These are phyloP conservation scores for Cardinalis cardinalis DNA, from an alignment of 2,113 vertebrate species.

Conservation along the genomic window DNA sequence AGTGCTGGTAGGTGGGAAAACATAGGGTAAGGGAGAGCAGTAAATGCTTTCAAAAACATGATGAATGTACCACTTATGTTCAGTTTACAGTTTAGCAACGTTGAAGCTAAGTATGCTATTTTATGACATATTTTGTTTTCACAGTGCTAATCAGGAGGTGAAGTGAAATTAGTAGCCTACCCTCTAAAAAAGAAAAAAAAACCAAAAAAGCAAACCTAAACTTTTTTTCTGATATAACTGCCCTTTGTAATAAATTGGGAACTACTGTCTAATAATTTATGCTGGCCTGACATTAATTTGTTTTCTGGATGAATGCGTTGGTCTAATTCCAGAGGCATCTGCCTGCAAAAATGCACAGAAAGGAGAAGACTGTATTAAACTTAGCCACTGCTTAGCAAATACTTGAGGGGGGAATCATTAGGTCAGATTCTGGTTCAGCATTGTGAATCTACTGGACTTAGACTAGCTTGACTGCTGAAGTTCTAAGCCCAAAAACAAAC, in stretches of 20 bases:
- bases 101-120: neutral
- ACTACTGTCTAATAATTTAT: neutral
- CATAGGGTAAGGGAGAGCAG: neutral
- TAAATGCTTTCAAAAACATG: neutral
- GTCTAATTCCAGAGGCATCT: conserved; percentile 14
- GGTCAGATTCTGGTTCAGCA: neutral
- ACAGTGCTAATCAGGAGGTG: neutral
- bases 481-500: neutral
- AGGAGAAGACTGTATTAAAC: neutral
- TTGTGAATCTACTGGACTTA: neutral
- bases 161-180: neutral
- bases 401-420: neutral
- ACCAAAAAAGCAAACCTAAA: neutral
- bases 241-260: neutral
- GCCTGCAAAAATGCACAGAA: neutral
- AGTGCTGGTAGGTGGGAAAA: neutral
- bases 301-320: neutral
- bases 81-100: neutral
- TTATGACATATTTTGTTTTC: conserved; percentile 21
- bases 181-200: neutral
- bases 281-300: neutral
- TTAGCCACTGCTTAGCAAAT: neutral
- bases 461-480: neutral
- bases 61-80: conserved; percentile 10
- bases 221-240: neutral